Evolutionary conservation across 2,888 invertebrate species (phyloP).

Genomic region (Trisateles emortualis): DNA sequence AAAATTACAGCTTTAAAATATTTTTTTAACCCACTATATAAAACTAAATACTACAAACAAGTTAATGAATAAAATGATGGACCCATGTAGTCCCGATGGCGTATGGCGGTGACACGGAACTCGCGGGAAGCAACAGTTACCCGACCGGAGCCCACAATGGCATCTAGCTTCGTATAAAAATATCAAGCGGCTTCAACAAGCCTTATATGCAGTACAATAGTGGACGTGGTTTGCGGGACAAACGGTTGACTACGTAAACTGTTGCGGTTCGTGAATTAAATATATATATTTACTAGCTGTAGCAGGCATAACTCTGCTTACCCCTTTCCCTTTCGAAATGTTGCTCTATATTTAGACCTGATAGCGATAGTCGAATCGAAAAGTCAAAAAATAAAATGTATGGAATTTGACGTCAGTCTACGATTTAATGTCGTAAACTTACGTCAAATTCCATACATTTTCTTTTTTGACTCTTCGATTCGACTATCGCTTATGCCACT

Average conservation of each 20-base stretch:
- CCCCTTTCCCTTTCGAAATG: too few species aligned
- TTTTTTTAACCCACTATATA: too few species aligned
- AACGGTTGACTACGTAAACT: conserved; percentile 59
- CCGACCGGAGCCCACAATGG: conserved; percentile 67
- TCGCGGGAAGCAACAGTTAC: conserved; percentile 59
- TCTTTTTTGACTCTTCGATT: too few species aligned
- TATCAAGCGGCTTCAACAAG: conserved; percentile 71
- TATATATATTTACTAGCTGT: neutral
- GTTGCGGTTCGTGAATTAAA: conserved; percentile 8
- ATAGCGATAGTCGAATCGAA: too few species aligned
- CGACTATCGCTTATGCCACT: too few species aligned
- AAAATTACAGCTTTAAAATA: too few species aligned
- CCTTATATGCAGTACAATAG: conserved; percentile 85
- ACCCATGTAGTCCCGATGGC: conserved; percentile 22
- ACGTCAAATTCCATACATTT: too few species aligned
- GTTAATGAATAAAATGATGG: conserved; percentile 41
- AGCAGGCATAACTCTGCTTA: too few species aligned
- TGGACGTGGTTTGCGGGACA: conserved; percentile 77
- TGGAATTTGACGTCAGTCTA: too few species aligned
- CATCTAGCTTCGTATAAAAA: conserved; percentile 80
- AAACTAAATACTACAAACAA: neutral
- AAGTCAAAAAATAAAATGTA: too few species aligned
- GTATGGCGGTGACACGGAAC: conserved; percentile 45
- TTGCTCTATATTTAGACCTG: too few species aligned
- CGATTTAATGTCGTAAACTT: too few species aligned